Conservation (phyloP, 2,888 invertebrate species). For the Protophormia terraenovae region DNA sequence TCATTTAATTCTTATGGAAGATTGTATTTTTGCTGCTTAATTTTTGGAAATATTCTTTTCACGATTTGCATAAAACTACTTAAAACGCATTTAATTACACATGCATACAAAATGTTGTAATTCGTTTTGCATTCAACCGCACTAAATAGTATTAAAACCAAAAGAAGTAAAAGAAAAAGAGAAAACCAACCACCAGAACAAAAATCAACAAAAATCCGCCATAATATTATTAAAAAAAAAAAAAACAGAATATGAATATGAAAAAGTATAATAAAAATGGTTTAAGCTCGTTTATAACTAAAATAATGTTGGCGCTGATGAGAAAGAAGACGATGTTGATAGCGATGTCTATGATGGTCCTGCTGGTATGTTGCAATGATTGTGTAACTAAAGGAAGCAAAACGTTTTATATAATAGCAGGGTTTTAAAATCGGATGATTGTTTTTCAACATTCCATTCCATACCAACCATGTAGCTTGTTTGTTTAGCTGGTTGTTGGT, state of each 20-base stretch:
- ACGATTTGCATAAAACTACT: slow-evolving; percentile 44
- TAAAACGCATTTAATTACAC: slow-evolving; percentile 53
- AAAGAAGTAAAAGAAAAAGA: not conserved
- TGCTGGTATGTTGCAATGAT: not conserved
- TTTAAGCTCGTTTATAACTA: slow-evolving; percentile 42
- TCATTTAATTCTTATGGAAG: too few species aligned
- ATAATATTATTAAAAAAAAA: slow-evolving; percentile 49
- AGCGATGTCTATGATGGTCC: not conserved
- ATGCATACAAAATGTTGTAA: slow-evolving; percentile 27
- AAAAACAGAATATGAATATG: not conserved
- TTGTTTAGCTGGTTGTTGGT: slow-evolving; percentile 15
- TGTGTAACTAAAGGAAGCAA: slow-evolving; percentile 36
- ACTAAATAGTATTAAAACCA: slow-evolving; percentile 49
- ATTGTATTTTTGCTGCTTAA: too few species aligned
- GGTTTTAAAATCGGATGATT: slow-evolving; percentile 45
- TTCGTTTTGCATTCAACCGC: slow-evolving; percentile 48
- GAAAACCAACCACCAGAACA: not conserved
- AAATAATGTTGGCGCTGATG: slow-evolving; percentile 35
- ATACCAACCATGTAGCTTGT: too few species aligned
- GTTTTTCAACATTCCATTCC: slow-evolving; percentile 20
- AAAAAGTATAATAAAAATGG: slow-evolving; percentile 37
- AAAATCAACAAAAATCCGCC: slow-evolving; percentile 55
- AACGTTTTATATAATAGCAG: slow-evolving; percentile 40
- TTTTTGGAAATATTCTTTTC: slow-evolving; percentile 4
- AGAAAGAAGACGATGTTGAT: not conserved